Percentiles rank a stretch among this genome's conserved stretches.
Evolutionary conservation across 2,113 vertebrate genomes (phyloP).

Genomic region (Isichthys henryi): DNA sequence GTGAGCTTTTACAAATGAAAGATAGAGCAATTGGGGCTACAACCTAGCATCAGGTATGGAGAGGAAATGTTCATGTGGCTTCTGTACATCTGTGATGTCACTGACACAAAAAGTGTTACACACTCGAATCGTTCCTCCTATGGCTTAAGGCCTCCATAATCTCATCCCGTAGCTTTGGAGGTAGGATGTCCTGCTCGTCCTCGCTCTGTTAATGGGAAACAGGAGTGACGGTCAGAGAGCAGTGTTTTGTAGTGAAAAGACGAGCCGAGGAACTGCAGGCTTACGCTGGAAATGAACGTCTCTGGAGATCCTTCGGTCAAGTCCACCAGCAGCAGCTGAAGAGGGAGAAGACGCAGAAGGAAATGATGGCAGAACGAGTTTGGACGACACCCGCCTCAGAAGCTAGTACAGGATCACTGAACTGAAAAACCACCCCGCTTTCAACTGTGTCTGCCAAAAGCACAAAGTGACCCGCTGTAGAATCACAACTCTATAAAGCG

Average conservation of each 20-base stretch:
- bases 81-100: not conserved
- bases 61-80: not conserved
- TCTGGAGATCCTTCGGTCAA: constrained; percentile 61
- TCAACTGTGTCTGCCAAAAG: not conserved
- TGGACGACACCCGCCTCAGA: too few species aligned
- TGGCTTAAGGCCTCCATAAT: constrained; percentile 56
- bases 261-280: constrained; percentile 32
- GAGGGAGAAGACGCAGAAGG: not conserved
- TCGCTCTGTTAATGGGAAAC: constrained; percentile 57
- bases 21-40: not conserved
- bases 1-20: not conserved
- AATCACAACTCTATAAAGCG: not conserved
- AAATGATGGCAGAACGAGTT: not conserved
- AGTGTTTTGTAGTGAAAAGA: not conserved
- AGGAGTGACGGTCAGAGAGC: not conserved
- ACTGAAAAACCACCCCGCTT: not conserved
- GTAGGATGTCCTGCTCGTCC: constrained; percentile 77
- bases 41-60: not conserved
- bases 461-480: not conserved
- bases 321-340: constrained; percentile 78
- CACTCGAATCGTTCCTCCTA: constrained; percentile 44
- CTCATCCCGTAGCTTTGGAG: constrained; percentile 72
- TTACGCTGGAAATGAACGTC: constrained; percentile 68
- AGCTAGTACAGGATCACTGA: not conserved
- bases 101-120: constrained; percentile 27